Conservation (phyloP, 1,140 invertebrate species). For the Oscheius sp. region DNA sequence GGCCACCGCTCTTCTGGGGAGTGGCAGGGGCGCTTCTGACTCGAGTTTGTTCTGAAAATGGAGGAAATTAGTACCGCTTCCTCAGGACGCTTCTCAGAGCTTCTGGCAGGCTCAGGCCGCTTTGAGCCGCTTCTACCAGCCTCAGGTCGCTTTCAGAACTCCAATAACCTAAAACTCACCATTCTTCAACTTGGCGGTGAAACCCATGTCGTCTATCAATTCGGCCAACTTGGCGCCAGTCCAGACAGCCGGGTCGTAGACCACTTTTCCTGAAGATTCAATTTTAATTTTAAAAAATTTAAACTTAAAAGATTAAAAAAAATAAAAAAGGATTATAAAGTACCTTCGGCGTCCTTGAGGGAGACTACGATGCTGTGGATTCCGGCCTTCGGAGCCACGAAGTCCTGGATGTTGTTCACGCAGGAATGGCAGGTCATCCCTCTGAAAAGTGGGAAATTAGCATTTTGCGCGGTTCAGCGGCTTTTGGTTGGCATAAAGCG, state of each 20-base stretch:
- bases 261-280: conserved; percentile 3
- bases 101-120: too few species aligned
- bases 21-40: background rate
- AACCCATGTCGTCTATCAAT: conserved; percentile 49
- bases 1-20: background rate
- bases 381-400: conserved; percentile 64
- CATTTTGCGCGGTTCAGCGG: too few species aligned
- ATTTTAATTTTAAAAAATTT: background rate
- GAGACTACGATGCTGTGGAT: conserved; percentile 29
- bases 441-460: too few species aligned
- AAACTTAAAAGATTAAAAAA: background rate
- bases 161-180: too few species aligned
- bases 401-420: conserved; percentile 81
- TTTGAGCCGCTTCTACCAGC: too few species aligned
- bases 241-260: conserved; percentile 31
- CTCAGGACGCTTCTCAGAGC: too few species aligned
- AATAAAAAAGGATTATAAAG: conserved; percentile 4
- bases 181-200: conserved; percentile 39
- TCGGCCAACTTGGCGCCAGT: conserved; percentile 36
- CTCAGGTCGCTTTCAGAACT: too few species aligned
- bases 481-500: too few species aligned
- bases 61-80: too few species aligned
- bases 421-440: conserved; percentile 94
- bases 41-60: background rate
- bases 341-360: conserved; percentile 28